Base-by-base conservation (phyloP, 2,888 invertebrate species). In the Anarsia innoxiella region DNA sequence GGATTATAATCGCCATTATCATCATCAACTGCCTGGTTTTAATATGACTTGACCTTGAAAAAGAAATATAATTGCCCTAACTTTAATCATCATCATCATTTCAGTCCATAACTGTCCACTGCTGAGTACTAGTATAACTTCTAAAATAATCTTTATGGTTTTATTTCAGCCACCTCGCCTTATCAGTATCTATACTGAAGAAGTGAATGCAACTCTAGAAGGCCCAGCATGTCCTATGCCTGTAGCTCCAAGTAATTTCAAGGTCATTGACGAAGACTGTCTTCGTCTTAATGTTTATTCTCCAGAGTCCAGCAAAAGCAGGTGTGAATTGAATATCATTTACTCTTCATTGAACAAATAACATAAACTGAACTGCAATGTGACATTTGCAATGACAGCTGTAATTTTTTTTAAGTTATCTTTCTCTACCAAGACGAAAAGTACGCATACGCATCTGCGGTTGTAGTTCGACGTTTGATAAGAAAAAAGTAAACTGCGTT, bases 211-310 rank as follows among this genome's bases (percentile, higher is more conserved):
- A 1, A 27, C 16, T 3, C n/a, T 8, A 2, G 35, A 35, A 2
- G 35, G 35, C 2, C 35, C 35, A 1, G 33, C 33, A 6, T 33
- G 33, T 8, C 33, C 33, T 2, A 16, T 19, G 13, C 33, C 33
- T 6, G 13, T 15, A 5, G 4, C 8, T 5, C 19, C 19, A 5
- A 8, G 19, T 5, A n/a, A n/a, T n/a, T 19, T 6, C 0, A 45
- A 53, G 39, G 51, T 46, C 31, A 34, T 78, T 39, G 82, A 86
- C 15, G 90, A 90, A 51, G 88, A 90, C 53, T 90, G 90, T 51
- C 72, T 90, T 1, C 73, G 85, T 25, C 54, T 90, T 14, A 90
- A 90, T 46, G 85, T 90, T 0, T 89, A 87, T 45, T 82, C 61
- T 3, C 61, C 62, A 1, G 30, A 26, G 1, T 31, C 26, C 13